phyloP scores from a whole-genome alignment of 2,113 vertebrate genomes.

The Pandion haliaetus region DNA sequence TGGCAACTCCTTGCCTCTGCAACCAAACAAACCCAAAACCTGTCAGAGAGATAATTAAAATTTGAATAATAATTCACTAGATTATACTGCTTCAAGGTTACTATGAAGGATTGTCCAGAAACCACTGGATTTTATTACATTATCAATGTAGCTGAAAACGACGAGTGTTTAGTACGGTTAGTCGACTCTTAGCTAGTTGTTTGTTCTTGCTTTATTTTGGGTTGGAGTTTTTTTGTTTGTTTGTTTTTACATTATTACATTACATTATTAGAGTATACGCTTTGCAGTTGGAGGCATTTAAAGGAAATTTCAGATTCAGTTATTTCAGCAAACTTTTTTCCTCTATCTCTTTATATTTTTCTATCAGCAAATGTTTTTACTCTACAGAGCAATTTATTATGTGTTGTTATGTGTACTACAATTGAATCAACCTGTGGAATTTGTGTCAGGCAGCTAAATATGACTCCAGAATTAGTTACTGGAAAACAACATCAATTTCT shows the following conservation, averaged over 20 bases:
- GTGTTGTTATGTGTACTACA: neutral
- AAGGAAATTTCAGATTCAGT: neutral
- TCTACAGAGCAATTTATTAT: neutral
- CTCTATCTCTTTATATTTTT: neutral
- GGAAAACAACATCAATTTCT: neutral
- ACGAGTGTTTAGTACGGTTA: neutral
- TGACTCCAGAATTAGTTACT: neutral
- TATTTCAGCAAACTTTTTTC: neutral
- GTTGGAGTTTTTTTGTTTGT: neutral
- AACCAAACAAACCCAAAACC: neutral
- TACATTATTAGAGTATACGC: neutral
- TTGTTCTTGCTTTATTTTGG: neutral
- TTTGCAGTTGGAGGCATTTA: neutral
- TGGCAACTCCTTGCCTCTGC: neutral
- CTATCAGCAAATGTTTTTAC: neutral
- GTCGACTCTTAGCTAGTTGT: neutral
- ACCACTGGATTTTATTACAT: neutral
- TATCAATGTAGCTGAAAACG: neutral
- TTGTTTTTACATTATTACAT: neutral
- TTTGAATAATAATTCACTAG: neutral
- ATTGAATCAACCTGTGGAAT: neutral
- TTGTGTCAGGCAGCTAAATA: neutral
- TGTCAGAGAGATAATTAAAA: neutral
- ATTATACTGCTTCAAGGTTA: neutral
- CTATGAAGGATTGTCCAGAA: neutral